Base-by-base conservation (phyloP, 2,113 vertebrate species). In the Carlito syrichta region DNA sequence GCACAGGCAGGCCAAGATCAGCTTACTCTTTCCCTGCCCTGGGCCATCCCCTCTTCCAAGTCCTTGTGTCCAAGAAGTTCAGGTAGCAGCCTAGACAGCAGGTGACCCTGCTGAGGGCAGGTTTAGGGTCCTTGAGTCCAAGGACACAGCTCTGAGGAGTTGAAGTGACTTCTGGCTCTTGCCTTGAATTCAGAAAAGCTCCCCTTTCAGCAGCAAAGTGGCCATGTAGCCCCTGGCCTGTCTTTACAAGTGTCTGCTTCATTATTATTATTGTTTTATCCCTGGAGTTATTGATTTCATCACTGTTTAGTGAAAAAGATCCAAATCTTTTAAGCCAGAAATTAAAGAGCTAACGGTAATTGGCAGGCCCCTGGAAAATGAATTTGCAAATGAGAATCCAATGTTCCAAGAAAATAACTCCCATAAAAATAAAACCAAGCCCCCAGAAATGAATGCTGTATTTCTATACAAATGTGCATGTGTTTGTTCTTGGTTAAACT, bases 251-350 rank as follows among this genome's bases (percentile, higher is more conserved):
- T 58, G 40, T 62, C 86, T 2, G 14, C 35, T 86, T 89, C 56
- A 63, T 79, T 92, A 89, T 84, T 96, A 50, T 90, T 95, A 45
- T 52, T 84, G 82, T 50, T 89, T 66, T 23, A 38, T 81, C 54
- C 94, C 63, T 20, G n/a, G 71, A 77, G 62, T 58, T 97, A 73
- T 91, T 94, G 77, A 74, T 79, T 98, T 88, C 52, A n/a, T 96
- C 45, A 79, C 11, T 81, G 69, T 89, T 89, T 84, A 83, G n/a
- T 69, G 71, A 95, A 97, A 74, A 86, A 89, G 63, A 79, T 11
- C 83, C 81, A 89, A 97, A 95, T 78, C 93, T 86, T 96, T 93
- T 74, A 94, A 97, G 43, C 60, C 69, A 96, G 84, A 94, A 95
- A 96, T 93, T 91, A 94, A 95, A 94, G 79, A 83, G 62, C 74